Evolutionary conservation across 2,797 vertebrate genomes (phyloP).

Genomic region (Syncerus caffer): DNA sequence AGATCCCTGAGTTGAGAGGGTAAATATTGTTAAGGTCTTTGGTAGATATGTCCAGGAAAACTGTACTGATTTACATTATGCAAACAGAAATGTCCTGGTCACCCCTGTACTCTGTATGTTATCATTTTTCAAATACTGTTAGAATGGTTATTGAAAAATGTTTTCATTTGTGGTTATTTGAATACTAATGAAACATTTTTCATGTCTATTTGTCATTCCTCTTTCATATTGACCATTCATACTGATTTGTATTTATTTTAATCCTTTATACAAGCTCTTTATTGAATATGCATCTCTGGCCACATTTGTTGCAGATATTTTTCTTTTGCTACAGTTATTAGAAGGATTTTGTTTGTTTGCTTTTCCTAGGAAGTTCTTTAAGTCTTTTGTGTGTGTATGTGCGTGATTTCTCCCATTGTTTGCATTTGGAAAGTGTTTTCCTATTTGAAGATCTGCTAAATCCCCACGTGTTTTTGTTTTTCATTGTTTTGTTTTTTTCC

Average conservation of each 20-base stretch:
- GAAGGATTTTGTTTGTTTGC: not conserved
- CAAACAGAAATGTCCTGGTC: not conserved
- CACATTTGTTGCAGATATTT: not conserved
- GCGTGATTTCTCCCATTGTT: not conserved
- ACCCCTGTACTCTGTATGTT: not conserved
- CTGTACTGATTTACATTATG: not conserved
- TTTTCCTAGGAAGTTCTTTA: not conserved
- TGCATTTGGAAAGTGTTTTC: not conserved
- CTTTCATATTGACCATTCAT: not conserved
- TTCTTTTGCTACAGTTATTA: not conserved
- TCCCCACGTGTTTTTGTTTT: not conserved
- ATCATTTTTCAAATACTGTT: not conserved
- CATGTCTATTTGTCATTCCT: not conserved
- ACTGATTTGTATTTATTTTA: constrained; percentile 7
- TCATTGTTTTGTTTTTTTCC: not conserved
- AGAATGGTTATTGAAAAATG: constrained; percentile 11
- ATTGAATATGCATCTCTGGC: not conserved
- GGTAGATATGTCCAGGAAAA: constrained; percentile 4
- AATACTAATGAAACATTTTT: not conserved
- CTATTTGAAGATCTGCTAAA: constrained; percentile 19
- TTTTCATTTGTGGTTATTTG: not conserved
- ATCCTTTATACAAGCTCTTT: not conserved
- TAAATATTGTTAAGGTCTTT: constrained; percentile 1
- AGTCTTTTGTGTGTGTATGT: not conserved
- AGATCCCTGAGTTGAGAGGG: not conserved